Base-by-base conservation (phyloP, 2,797 vertebrate genomes). In the Micropoecilia bifurca region DNA sequence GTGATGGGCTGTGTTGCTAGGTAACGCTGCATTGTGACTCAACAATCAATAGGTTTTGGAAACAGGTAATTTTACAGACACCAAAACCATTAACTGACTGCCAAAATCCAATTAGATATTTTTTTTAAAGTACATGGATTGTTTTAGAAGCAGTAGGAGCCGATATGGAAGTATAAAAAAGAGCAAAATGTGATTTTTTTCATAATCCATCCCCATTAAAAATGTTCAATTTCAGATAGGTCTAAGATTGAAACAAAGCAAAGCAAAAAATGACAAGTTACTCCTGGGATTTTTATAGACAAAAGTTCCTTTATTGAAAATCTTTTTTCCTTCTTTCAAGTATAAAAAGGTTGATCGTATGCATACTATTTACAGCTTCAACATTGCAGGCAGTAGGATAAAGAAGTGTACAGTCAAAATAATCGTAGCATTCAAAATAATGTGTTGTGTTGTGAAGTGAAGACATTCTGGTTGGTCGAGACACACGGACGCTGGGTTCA, bases 371-470 rank as follows among this genome's bases (percentile, higher is more conserved):
- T 92, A 93, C 93, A 94, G 88, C 91, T 68, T 41, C 18, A 85
- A 94, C 88, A 93, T 87, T 84, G 94, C 95, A 95, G 93, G 95
- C 92, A 93, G 92, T 95, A 95, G 87, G 94, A 95, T 95, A 53
- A 93, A 13, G 78, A 76, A 84, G 45, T 90, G 92, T 83, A 95
- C 91, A 94, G 90, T 93, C 90, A 90, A 95, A 95, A 94, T 93
- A 92, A 83, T 87, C 83, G 90, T 72, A 91, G 92, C 92, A 94
- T 94, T 94, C 93, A 92, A 92, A 93, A 92, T 91, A 90, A 94
- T 81, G 63, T 41, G 83, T 86, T 87, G 86, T 90, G 88, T 92
- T 83, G 14, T 33, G 57, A 33, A 84, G 55, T 61, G 57, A 33
- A 14, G 86, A 93, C 92, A 90, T 91, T 93, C 84, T 79, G 81